Base-by-base conservation (phyloP, 2,113 vertebrate species). In the Seriola aureovittata region DNA sequence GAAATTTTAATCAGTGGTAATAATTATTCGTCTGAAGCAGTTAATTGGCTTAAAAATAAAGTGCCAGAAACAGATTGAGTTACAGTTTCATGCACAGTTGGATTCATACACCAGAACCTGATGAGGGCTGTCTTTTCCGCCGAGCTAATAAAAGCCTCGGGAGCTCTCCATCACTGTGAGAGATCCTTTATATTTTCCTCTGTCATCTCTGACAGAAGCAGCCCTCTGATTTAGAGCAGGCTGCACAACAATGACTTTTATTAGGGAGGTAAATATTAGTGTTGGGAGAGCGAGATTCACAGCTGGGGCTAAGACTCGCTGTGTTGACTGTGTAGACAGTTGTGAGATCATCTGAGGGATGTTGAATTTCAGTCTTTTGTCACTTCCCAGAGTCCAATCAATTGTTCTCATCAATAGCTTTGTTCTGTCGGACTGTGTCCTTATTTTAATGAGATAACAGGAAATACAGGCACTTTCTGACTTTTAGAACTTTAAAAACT, bases 211-310 rank as follows among this genome's bases (percentile, higher is more conserved):
- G 81, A 86, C 87, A 88, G 80, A 78, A 87, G 80, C 68, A 69
- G 85, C 44, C 36, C 54, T 57, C 81, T 91, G 90, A 91, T 94
- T 93, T 92, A 90, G 62, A 73, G 74, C 0, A 25, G 58, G 73
- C 34, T 14, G 21, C 88, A 84, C 58, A 80, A 83, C 83, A 75
- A 59, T 60, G 68, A 87, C 85, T 92, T 91, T 92, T 93, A 91
- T 91, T 88, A 84, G 50, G 64, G 79, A 81, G 58, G 86, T 92
- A 88, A 93, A 92, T 91, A 91, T 91, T 88, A 87, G 81, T 70
- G 86, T 78, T 83, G 85, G 71, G 29, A 71, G 69, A 23, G 70
- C 3, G 36, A 62, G 76, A 76, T 67, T 79, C 84, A 80, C 85
- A 78, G 87, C 85, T 75, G 73, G 54, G 52, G 67, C 32, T 1